Conservation (phyloP, 2,888 invertebrate genomes). For the Selenia dentaria region DNA sequence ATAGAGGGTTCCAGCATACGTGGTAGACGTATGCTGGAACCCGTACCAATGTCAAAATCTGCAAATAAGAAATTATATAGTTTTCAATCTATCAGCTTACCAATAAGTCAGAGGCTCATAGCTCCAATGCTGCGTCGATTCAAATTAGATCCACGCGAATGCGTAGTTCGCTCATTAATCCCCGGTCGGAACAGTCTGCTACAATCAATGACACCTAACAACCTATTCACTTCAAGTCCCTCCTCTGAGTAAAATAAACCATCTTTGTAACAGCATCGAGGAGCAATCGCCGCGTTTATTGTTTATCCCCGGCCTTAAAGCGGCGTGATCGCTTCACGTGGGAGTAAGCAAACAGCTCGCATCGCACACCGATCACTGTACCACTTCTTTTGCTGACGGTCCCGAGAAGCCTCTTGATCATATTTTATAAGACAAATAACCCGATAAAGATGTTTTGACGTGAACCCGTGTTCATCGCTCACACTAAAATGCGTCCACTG, state of each 20-base stretch:
- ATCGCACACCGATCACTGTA: conserved; percentile 74
- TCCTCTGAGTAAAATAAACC: conserved; percentile 76
- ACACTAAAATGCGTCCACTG: conserved; percentile 82
- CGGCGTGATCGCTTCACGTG: conserved; percentile 77
- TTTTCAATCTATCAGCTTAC: conserved; percentile 75
- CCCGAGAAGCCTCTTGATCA: conserved; percentile 82
- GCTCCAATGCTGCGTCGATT: conserved; percentile 67
- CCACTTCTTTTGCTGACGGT: conserved; percentile 83
- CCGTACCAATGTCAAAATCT: no score
- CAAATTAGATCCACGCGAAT: conserved; percentile 67
- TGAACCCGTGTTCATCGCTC: conserved; percentile 84
- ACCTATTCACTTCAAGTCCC: conserved; percentile 68
- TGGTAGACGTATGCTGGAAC: no score
- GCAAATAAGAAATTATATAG: no score
- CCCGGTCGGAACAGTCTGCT: conserved; percentile 64
- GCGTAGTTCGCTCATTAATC: conserved; percentile 69
- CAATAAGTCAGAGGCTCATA: conserved; percentile 68
- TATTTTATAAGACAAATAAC: conserved; percentile 85
- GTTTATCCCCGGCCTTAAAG: conserved; percentile 78
- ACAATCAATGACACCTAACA: conserved; percentile 60
- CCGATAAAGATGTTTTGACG: conserved; percentile 85
- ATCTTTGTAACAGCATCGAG: conserved; percentile 75
- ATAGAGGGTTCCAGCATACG: no score
- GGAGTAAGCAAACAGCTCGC: conserved; percentile 81
- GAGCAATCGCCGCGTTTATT: conserved; percentile 81